These are phyloP conservation scores for Eulemur mongoz DNA, from an alignment of 2,797 vertebrate species.

Conservation along the genomic window DNA sequence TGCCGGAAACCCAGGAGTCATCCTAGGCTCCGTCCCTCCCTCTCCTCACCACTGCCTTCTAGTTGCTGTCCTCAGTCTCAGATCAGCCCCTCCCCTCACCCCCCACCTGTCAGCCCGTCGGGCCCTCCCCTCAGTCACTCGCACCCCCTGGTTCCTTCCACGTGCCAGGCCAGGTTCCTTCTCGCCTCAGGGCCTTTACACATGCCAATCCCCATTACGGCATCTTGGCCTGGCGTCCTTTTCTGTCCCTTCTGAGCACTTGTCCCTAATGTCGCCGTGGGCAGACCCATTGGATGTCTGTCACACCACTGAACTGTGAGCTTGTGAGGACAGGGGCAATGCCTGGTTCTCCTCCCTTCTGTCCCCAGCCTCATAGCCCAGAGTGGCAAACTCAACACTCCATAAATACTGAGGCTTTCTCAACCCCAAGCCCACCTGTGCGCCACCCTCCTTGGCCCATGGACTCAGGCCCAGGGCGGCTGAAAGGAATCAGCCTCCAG, in stretches of 20 bases:
- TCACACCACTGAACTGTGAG: neutral
- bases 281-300: neutral
- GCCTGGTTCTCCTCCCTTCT: neutral
- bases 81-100: neutral
- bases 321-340: neutral
- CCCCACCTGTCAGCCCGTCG: neutral
- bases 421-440: neutral
- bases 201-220: neutral
- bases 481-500: neutral
- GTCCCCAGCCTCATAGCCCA: neutral
- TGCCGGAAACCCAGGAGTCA: neutral
- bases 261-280: neutral
- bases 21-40: neutral
- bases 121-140: neutral
- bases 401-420: neutral
- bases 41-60: neutral
- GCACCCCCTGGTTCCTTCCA: neutral
- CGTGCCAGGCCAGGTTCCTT: no score
- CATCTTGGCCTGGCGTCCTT: neutral
- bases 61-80: neutral
- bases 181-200: neutral
- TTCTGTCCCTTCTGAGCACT: neutral
- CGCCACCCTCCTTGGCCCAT: neutral
- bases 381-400: no score
- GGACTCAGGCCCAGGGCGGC: neutral